phyloP scores from a whole-genome alignment of 2,797 vertebrate species.

The Melanotaenia parkinsoni region DNA sequence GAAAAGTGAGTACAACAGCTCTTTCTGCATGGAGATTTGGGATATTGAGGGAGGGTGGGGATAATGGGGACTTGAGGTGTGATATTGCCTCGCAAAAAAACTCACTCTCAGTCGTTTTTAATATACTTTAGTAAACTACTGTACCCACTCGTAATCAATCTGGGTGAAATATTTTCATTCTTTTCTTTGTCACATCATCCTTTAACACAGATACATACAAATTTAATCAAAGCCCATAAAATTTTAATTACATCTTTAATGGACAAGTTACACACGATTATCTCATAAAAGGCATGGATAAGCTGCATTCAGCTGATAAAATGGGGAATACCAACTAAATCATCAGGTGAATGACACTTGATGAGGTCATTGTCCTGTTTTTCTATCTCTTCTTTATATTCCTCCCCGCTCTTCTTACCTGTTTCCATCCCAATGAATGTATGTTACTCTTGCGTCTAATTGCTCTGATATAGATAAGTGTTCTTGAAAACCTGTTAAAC shows the following conservation, averaged over 20 bases:
- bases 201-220: slow-evolving; percentile 15
- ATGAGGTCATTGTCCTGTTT: slow-evolving; percentile 54
- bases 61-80: slow-evolving; percentile 64
- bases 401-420: slow-evolving; percentile 40
- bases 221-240: slow-evolving; percentile 15
- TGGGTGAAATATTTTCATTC: slow-evolving; percentile 10
- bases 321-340: slow-evolving; percentile 24
- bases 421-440: slow-evolving; percentile 54
- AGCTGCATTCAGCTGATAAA: slow-evolving; percentile 43
- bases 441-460: slow-evolving; percentile 35
- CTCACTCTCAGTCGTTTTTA: slow-evolving; percentile 37
- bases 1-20: slow-evolving; percentile 93
- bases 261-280: slow-evolving; percentile 19
- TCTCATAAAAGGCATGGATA: slow-evolving; percentile 24
- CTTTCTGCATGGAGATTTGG: slow-evolving; percentile 60
- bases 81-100: slow-evolving; percentile 54
- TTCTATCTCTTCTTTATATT: slow-evolving; percentile 56
- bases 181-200: neutral
- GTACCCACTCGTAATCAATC: slow-evolving; percentile 15
- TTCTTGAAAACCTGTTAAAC: slow-evolving; percentile 62
- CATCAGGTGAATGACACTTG: slow-evolving; percentile 64
- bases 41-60: slow-evolving; percentile 8
- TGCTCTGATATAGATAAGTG: slow-evolving; percentile 65
- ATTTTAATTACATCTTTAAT: slow-evolving; percentile 14
- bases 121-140: slow-evolving; percentile 14